Evolutionary conservation across 2,113 vertebrate genomes (phyloP).

Genomic region (Zosterops borbonicus): DNA sequence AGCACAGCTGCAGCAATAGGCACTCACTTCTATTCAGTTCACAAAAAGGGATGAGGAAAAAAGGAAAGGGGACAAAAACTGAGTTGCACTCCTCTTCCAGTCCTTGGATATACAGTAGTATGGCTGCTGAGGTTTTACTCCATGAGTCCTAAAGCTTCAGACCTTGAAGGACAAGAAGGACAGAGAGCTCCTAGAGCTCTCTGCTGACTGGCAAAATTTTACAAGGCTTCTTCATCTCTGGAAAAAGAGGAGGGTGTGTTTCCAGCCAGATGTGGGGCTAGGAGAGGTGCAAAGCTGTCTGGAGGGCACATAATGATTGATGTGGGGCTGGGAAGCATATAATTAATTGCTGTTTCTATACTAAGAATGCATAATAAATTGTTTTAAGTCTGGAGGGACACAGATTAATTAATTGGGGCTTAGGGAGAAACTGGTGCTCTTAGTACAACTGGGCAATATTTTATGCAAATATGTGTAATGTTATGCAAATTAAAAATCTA

Average conservation of each 20-base stretch:
- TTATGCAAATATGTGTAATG: slow-evolving; percentile 64
- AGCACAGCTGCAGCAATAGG: not conserved
- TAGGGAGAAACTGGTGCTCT: slow-evolving; percentile 48
- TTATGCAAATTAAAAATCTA: slow-evolving; percentile 60
- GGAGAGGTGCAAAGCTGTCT: not conserved
- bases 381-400: slow-evolving; percentile 31
- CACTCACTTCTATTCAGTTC: not conserved
- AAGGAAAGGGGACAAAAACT: not conserved
- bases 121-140: not conserved
- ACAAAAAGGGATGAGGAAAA: not conserved
- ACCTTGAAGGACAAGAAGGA: not conserved
- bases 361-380: slow-evolving; percentile 50
- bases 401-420: slow-evolving; percentile 65
- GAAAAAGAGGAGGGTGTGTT: not conserved
- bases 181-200: not conserved
- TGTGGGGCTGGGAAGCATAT: slow-evolving; percentile 10
- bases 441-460: slow-evolving; percentile 52
- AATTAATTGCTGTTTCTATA: slow-evolving; percentile 51
- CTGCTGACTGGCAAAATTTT: not conserved
- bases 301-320: slow-evolving; percentile 32
- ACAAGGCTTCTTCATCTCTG: not conserved
- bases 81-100: not conserved
- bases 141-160: not conserved
- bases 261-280: not conserved
- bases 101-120: not conserved